These are phyloP conservation scores for Drosophila prolongata DNA, from an alignment of 2,888 invertebrate genomes.

Conservation along the genomic window DNA sequence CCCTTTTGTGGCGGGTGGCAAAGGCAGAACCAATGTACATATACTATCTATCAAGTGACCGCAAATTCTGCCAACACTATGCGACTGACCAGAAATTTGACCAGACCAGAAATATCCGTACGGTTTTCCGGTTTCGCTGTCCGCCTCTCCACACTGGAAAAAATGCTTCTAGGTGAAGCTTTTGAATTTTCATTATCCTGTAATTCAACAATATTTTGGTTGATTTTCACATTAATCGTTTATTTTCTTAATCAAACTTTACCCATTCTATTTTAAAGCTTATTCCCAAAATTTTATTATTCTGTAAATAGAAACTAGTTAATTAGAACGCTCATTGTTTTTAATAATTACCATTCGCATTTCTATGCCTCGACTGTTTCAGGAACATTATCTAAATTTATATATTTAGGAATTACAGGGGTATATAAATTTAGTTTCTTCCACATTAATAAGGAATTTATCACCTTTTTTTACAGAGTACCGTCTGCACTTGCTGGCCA, in stretches of 20 bases:
- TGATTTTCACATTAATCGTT: no score
- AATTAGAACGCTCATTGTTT: no score
- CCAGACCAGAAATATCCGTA: constrained; percentile 27
- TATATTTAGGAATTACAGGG: no score
- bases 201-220: no score
- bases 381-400: no score
- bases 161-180: neutral
- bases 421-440: neutral
- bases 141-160: neutral
- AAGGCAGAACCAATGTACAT: constrained; percentile 36
- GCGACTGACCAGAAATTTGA: constrained; percentile 53
- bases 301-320: no score
- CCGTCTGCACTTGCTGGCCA: neutral
- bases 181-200: no score
- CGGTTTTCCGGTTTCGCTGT: constrained; percentile 11
- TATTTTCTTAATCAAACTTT: no score
- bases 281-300: no score
- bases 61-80: constrained; percentile 66
- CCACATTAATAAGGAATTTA: neutral
- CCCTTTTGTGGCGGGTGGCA: constrained; percentile 42
- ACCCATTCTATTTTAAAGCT: no score
- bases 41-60: constrained; percentile 68
- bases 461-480: neutral
- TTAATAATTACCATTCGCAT: no score
- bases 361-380: no score